These are phyloP conservation scores for Ornithoptera alexandrae DNA, from an alignment of 2,888 invertebrate genomes.

Conservation along the genomic window DNA sequence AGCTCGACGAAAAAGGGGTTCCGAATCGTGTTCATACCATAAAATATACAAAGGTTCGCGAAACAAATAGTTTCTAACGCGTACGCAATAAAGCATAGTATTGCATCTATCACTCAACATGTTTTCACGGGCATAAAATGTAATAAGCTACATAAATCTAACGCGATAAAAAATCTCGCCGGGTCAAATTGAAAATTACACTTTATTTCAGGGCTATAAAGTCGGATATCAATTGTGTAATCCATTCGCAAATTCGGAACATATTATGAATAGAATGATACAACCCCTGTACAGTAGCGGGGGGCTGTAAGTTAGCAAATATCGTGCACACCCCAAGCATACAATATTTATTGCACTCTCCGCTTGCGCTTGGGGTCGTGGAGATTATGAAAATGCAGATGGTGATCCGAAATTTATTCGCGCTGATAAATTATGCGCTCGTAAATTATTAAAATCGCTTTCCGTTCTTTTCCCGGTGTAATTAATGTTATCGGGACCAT, in stretches of 20 bases:
- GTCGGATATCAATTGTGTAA: constrained; percentile 42
- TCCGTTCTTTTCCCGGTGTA: constrained; percentile 25
- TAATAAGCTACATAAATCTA: constrained; percentile 75
- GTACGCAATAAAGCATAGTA: constrained; percentile 60
- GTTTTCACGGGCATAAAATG: constrained; percentile 74
- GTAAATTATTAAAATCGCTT: constrained; percentile 29
- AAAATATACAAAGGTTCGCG: constrained; percentile 28
- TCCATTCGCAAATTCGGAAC: constrained; percentile 54
- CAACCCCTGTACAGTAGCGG: constrained; percentile 54
- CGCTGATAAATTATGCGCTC: constrained; percentile 45
- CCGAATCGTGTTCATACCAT: constrained; percentile 29
- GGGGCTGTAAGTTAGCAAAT: constrained; percentile 68
- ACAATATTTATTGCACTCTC: constrained; percentile 68
- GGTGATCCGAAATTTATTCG: constrained; percentile 44
- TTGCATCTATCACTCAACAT: constrained; percentile 57
- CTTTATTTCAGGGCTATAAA: constrained; percentile 36
- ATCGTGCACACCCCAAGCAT: constrained; percentile 65
- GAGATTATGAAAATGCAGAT: constrained; percentile 62
- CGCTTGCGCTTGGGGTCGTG: constrained; percentile 50
- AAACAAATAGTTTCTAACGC: constrained; percentile 52
- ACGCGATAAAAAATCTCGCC: constrained; percentile 42
- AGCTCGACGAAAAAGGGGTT: constrained; percentile 63
- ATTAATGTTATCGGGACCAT: constrained; percentile 28
- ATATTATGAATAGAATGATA: constrained; percentile 66
- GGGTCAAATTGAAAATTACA: constrained; percentile 38